phyloP scores from a whole-genome alignment of 2,888 invertebrate genomes.

The Ditula angustiorana region DNA sequence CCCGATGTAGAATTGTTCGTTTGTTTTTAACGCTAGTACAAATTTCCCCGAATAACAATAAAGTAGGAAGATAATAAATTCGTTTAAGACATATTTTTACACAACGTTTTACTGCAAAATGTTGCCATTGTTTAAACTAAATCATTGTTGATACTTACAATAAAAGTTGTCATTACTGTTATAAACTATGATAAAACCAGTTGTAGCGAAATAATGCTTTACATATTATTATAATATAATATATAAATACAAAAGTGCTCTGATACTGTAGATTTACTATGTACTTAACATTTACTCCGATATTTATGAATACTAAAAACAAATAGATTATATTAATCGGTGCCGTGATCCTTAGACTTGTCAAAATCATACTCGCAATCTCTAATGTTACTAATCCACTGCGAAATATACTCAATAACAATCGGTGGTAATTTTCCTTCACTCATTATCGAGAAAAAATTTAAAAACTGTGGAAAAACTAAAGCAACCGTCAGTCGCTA shows the following conservation, averaged over 20 bases:
- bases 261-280: slow-evolving; percentile 67
- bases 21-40: slow-evolving; percentile 40
- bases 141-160: slow-evolving; percentile 57
- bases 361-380: slow-evolving; percentile 15
- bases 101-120: slow-evolving; percentile 45
- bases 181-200: slow-evolving; percentile 52
- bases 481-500: too few relatives aligned
- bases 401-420: too few relatives aligned
- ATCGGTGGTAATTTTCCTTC: too few relatives aligned
- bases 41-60: slow-evolving; percentile 39
- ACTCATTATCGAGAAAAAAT: too few relatives aligned
- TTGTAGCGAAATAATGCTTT: slow-evolving; percentile 57
- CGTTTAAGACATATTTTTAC: slow-evolving; percentile 45
- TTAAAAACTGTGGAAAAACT: too few relatives aligned
- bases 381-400: neutral
- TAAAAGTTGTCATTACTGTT: slow-evolving; percentile 59
- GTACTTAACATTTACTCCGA: slow-evolving; percentile 79
- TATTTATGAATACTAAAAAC: slow-evolving; percentile 55
- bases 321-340: slow-evolving; percentile 45
- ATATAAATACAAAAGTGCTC: slow-evolving; percentile 66
- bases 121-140: slow-evolving; percentile 60
- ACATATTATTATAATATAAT: slow-evolving; percentile 52
- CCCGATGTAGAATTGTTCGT: slow-evolving; percentile 23
- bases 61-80: slow-evolving; percentile 32
- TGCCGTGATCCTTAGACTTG: slow-evolving; percentile 47